Evolutionary conservation across 2,888 invertebrate genomes (phyloP).

Genomic region (Tipula confusa): DNA sequence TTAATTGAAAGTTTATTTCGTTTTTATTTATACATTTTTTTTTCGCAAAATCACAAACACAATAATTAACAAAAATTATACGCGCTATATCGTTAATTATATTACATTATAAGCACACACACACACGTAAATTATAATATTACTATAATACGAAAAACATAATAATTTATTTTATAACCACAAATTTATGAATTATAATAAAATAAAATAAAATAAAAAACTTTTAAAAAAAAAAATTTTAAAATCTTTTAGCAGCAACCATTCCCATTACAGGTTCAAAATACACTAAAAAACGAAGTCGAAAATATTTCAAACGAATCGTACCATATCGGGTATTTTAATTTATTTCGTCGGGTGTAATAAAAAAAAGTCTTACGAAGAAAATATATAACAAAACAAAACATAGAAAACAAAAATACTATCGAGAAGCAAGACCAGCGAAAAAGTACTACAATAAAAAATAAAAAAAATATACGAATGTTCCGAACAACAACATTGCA

Average conservation of each 20-base stretch:
- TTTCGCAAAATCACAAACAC: background rate
- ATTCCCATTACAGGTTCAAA: background rate
- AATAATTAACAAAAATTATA: background rate
- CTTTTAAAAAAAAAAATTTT: background rate
- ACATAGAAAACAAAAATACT: background rate
- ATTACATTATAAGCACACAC: background rate
- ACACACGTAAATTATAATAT: background rate
- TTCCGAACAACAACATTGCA: background rate
- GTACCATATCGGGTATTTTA: conserved; percentile 7
- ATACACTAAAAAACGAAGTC: background rate
- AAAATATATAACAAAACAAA: background rate
- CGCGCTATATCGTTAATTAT: conserved; percentile 8
- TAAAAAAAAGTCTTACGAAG: background rate
- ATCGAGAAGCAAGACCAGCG: background rate
- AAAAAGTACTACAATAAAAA: no score
- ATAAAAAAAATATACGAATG: background rate
- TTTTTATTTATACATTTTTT: background rate
- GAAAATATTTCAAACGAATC: background rate
- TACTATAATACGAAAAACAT: background rate
- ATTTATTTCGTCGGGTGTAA: conserved; percentile 12
- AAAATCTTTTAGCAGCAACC: background rate
- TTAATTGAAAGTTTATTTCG: background rate
- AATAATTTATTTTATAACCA: background rate
- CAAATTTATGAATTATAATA: background rate
- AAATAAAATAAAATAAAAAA: background rate